These are phyloP conservation scores for Peromyscus melanophrys DNA, from an alignment of 2,797 vertebrate species.

Conservation along the genomic window DNA sequence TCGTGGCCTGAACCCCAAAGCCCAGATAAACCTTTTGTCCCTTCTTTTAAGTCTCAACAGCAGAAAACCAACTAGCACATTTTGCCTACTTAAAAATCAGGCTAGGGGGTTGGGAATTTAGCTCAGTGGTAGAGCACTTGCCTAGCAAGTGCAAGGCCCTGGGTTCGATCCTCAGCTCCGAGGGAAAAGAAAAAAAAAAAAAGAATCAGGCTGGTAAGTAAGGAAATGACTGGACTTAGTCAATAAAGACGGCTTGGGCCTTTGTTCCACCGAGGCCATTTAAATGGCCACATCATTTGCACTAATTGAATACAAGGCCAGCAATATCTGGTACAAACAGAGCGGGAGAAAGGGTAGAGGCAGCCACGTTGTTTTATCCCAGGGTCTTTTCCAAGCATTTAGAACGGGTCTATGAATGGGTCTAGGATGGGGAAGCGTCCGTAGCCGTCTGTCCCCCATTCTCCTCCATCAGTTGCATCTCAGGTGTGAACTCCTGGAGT, in stretches of 20 bases:
- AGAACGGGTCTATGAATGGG: no score
- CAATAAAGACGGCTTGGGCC: background rate
- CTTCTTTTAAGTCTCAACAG: background rate
- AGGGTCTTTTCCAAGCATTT: background rate
- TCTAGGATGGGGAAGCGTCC: background rate
- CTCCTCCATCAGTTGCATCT: background rate
- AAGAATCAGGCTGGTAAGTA: background rate
- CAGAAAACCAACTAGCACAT: background rate
- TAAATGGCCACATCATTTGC: background rate
- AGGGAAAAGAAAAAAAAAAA: no score
- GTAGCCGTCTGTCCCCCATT: background rate
- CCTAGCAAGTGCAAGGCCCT: no score
- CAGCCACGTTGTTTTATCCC: background rate
- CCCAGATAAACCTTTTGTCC: background rate
- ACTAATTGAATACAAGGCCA: fast-evolving
- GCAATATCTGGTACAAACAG: background rate
- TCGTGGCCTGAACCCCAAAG: background rate
- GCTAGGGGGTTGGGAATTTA: no score
- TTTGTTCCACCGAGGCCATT: background rate
- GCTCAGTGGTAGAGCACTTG: no score
- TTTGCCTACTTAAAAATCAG: background rate
- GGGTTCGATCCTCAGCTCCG: no score
- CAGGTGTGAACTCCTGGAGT: background rate
- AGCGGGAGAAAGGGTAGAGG: background rate
- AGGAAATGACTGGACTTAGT: background rate